phyloP scores from a whole-genome alignment of 1,140 invertebrate genomes.

The Saxidomus purpurata region DNA sequence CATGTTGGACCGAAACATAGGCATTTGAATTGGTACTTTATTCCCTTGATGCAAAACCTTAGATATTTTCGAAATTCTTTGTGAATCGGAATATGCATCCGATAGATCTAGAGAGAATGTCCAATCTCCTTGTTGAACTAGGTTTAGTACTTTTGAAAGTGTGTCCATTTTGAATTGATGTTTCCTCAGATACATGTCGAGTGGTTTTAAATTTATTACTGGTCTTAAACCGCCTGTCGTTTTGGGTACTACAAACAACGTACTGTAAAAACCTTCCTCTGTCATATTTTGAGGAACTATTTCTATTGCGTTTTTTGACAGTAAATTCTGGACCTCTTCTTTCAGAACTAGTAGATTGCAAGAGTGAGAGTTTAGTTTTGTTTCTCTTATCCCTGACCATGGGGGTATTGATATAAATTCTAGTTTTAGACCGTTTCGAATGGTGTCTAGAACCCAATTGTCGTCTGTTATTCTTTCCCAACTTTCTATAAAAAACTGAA shows the following conservation, averaged over 20 bases:
- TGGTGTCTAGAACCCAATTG: neutral
- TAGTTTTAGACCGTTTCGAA: neutral
- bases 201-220: slow-evolving; percentile 49
- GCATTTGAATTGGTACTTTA: slow-evolving; percentile 22
- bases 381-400: neutral
- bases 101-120: slow-evolving; percentile 20
- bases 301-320: neutral
- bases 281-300: neutral
- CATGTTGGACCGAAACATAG: slow-evolving; percentile 47
- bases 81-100: slow-evolving; percentile 38
- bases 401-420: neutral
- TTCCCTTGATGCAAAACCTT: neutral
- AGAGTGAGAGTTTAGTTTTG: too few relatives aligned
- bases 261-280: slow-evolving; percentile 50
- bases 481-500: neutral
- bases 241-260: slow-evolving; percentile 44
- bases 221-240: slow-evolving; percentile 35
- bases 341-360: too few relatives aligned
- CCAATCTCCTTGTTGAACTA: slow-evolving; percentile 16
- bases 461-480: slow-evolving; percentile 37
- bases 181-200: slow-evolving; percentile 40
- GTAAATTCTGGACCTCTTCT: neutral
- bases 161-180: slow-evolving; percentile 61
- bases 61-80: slow-evolving; percentile 11
- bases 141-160: slow-evolving; percentile 11